These are phyloP conservation scores for Mesocricetus auratus DNA, from an alignment of 2,113 vertebrate genomes.

Conservation along the genomic window DNA sequence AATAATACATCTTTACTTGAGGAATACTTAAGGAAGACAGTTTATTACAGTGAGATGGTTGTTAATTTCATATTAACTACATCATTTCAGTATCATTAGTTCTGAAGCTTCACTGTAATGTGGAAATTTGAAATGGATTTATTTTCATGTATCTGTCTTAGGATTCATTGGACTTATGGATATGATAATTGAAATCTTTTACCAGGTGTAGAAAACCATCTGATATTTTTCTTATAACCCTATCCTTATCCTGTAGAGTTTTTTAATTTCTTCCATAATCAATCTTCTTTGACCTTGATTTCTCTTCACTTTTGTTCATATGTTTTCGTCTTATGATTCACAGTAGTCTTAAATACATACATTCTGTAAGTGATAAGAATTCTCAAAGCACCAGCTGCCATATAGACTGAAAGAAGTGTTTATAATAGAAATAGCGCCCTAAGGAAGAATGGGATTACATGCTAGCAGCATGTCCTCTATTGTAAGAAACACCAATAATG, in stretches of 20 bases:
- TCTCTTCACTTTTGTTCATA: background rate
- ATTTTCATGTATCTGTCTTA: background rate
- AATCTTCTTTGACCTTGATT: background rate
- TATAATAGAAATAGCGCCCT: background rate
- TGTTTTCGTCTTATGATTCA: constrained; percentile 32
- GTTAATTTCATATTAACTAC: constrained; percentile 16
- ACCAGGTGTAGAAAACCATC: background rate
- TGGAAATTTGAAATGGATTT: background rate
- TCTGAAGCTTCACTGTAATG: background rate
- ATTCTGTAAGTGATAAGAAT: background rate
- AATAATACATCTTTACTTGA: background rate
- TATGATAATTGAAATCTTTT: background rate
- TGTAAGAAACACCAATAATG: background rate
- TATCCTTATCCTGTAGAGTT: background rate
- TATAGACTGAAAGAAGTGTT: background rate
- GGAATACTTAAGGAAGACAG: background rate
- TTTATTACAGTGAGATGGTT: background rate
- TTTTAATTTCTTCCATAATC: background rate
- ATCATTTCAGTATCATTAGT: background rate
- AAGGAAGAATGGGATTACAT: background rate
- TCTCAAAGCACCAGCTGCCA: background rate
- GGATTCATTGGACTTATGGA: background rate
- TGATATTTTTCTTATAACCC: background rate
- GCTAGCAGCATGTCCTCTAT: background rate
- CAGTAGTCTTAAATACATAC: background rate